These are phyloP conservation scores for Dasyprocta punctata DNA, from an alignment of 2,113 vertebrate species.

Conservation along the genomic window DNA sequence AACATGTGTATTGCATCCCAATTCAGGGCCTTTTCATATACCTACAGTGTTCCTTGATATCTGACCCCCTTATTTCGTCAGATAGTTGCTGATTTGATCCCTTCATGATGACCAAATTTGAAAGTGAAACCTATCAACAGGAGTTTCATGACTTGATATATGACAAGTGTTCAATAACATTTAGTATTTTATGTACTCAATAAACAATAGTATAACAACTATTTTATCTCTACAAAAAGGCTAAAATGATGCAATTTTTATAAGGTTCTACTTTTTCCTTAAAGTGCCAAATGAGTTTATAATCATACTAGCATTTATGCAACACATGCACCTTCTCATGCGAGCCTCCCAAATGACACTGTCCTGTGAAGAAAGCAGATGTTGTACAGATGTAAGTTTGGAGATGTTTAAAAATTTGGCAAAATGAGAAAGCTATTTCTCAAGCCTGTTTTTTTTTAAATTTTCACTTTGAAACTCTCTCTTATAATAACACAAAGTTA, in stretches of 20 bases:
- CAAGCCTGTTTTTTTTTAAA: not conserved
- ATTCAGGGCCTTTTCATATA: not conserved
- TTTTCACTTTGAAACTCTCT: not conserved
- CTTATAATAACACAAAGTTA: not conserved
- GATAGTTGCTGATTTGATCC: not conserved
- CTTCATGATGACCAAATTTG: not conserved
- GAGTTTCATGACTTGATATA: not conserved
- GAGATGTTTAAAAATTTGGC: conserved; percentile 56
- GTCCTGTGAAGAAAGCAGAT: not conserved
- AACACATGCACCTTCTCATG: not conserved
- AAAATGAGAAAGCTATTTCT: conserved; percentile 7
- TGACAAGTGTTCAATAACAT: not conserved
- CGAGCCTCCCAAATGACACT: not conserved
- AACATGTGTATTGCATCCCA: not conserved
- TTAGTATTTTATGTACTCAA: not conserved
- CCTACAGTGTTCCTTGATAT: not conserved
- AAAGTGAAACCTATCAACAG: not conserved
- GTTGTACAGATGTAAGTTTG: conserved; percentile 45
- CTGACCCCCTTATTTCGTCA: not conserved
- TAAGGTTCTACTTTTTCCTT: not conserved
- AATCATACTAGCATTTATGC: not conserved
- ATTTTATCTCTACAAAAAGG: not conserved
- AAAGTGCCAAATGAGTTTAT: not conserved
- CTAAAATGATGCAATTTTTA: not conserved
- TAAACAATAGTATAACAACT: not conserved